Evolutionary conservation across 2,797 vertebrate species (phyloP).

Genomic region (Spinus olivaceus): DNA sequence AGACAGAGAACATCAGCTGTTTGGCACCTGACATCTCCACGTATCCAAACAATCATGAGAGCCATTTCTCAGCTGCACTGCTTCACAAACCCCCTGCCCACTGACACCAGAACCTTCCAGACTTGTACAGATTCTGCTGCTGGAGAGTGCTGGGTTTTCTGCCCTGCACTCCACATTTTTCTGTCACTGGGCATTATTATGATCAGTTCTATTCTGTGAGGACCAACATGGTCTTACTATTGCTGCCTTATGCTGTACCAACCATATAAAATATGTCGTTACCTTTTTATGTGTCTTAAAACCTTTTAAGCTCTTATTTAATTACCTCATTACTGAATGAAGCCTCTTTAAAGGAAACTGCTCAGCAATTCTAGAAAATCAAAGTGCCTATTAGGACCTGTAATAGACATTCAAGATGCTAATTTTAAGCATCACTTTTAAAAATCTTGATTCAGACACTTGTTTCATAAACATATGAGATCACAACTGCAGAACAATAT

Average conservation of each 20-base stretch:
- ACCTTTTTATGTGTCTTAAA: background rate
- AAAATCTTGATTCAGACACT: background rate
- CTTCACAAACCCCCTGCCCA: background rate
- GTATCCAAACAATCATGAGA: background rate
- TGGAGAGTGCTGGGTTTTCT: fast-evolving
- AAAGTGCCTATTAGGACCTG: background rate
- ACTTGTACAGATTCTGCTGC: background rate
- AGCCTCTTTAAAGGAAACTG: background rate
- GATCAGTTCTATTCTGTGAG: background rate
- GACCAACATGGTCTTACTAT: background rate
- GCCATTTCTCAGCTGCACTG: background rate
- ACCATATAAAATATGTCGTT: background rate
- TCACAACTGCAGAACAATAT: background rate
- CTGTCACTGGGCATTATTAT: background rate
- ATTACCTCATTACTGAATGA: background rate
- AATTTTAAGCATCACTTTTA: background rate
- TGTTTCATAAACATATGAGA: background rate
- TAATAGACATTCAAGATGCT: background rate
- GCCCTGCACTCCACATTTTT: fast-evolving
- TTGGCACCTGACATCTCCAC: background rate
- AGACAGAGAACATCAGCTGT: background rate
- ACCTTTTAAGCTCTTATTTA: background rate
- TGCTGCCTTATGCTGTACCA: background rate
- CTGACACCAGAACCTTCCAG: background rate
- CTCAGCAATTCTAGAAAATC: background rate